Evolutionary conservation across 2,797 vertebrate genomes (phyloP), one percentile per base, ranked within the genome.

Genomic region (Petrocephalus schoutedeni): DNA sequence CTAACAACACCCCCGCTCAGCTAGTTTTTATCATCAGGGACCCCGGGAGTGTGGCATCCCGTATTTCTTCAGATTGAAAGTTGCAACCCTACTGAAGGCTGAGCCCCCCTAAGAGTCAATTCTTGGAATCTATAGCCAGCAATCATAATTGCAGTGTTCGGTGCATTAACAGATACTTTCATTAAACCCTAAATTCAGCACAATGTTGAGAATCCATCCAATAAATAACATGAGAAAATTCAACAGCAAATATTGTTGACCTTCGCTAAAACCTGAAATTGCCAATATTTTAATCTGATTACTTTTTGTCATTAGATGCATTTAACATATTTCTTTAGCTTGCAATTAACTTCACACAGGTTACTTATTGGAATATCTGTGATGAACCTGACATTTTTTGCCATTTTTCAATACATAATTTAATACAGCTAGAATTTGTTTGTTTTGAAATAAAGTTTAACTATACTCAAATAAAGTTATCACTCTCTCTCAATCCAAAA

Each of bases 251-350:
- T 16, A 64, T 67, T 51, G 19, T 67, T 28, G 21, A 87, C 58
- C 41, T 87, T 87, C 23, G 14, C 59, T 67, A 23, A 87, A 64
- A 87, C 21, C 58, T 36, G 45, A 49, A 51, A 64, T 41, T 19
- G 32, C 19, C 21, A 1, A 87, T 56, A 85, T 87, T 64, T 10
- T 87, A 49, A 87, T 86, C 16, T 58, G 32, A 86, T 86, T 86
- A 59, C 23, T 10, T 86, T 86, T 86, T 86, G 57, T 86, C 56
- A n/a, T 86, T 51, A 84, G n/a, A 84, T 28, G 21, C 82, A 54
- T 86, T 58, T 59, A 58, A 41, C 85, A 86, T 41, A 86, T 16
- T 86, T 59, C 51, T 59, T 28, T 59, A 41, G 57, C 85, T 41
- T 59, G 41, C 19, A 86, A 86, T 86, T 86, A 86, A 86, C 10